Base-by-base conservation (phyloP, 1,140 invertebrate genomes). In the Whitmania pigra region DNA sequence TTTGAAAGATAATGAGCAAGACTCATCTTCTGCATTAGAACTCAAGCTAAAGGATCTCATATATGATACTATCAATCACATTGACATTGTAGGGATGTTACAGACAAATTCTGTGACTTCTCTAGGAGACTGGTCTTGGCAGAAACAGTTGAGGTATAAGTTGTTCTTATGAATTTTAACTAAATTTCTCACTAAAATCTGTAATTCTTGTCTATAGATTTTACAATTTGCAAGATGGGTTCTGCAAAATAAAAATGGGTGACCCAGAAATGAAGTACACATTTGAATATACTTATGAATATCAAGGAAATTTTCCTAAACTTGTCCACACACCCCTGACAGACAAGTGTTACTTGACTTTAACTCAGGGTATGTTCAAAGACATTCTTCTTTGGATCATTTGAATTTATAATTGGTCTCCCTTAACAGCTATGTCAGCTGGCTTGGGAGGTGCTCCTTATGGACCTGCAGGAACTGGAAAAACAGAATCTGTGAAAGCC, bases 371-470 rank as follows among this genome's bases (percentile, higher is more conserved):
- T 73, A 13, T n/a, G 31, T 6, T 27, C 20, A 63, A 13, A 27
- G 22, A 31, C 17, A 9, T 20, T 63, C 22, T 36, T 36, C 31
- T 36, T 36, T 36, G 31, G 31, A 36, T 36, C 31, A 36, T 36
- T 36, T 36, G 31, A 36, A 36, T 36, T 36, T 36, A 49, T 49
- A 17, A 49, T 49, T 49, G 43, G 13, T 15, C 9, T 49, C 15
- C 13, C 43, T 49, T 49, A 49, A 49, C 73, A 88, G 92, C 92
- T 7, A 89, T 98, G 87, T 88, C 90, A 78, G 88, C 98, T 82
- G 96, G 96, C 7, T 85, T 98, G 67, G 94, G 96, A 72, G 96
- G 95, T 17, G 98, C 98, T 85, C 96, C 96, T 0, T 99, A 97
- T 79, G 97, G 96, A n/a, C 93, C 94, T 22, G 93, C 94, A 74